Conservation (phyloP, 2,888 invertebrate species). For the Spilarctia lutea region DNA sequence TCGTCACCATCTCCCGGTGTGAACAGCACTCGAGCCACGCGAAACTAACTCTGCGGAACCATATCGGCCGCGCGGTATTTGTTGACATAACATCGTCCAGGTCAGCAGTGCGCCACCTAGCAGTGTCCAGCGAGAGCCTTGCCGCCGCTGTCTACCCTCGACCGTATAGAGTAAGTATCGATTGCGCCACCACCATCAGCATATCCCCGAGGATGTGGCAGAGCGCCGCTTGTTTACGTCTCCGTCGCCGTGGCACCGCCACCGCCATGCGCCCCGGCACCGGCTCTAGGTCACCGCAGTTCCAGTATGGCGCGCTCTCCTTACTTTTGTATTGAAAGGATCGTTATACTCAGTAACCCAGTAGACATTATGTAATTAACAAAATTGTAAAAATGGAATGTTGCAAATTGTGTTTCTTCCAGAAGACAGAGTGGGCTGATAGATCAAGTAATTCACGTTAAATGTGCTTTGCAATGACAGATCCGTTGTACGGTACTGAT, state of each 20-base stretch:
- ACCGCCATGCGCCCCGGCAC: conserved; percentile 19
- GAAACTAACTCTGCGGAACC: conserved; percentile 1
- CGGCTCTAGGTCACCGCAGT: background rate
- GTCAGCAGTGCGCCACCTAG: background rate
- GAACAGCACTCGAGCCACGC: background rate
- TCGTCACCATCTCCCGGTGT: conserved; percentile 28
- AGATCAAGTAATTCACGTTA: background rate
- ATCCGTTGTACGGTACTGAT: background rate
- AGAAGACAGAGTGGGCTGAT: background rate
- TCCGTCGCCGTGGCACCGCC: conserved; percentile 40
- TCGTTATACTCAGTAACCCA: background rate
- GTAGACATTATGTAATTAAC: background rate
- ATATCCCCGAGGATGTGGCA: conserved; percentile 16
- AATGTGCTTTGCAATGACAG: background rate
- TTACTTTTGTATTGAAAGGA: background rate
- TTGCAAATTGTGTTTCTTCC: background rate
- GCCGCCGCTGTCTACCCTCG: conserved; percentile 15
- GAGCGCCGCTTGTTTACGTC: conserved; percentile 31
- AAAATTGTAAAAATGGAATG: background rate
- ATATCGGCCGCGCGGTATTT: conserved; percentile 10
- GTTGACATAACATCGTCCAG: conserved; percentile 15
- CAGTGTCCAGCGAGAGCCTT: conserved; percentile 8
- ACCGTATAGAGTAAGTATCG: conserved; percentile 42
- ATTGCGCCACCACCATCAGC: conserved; percentile 21
- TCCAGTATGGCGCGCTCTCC: conserved; percentile 5